Conservation (phyloP, 2,888 invertebrate genomes). For the Tuberolachnus salignus region DNA sequence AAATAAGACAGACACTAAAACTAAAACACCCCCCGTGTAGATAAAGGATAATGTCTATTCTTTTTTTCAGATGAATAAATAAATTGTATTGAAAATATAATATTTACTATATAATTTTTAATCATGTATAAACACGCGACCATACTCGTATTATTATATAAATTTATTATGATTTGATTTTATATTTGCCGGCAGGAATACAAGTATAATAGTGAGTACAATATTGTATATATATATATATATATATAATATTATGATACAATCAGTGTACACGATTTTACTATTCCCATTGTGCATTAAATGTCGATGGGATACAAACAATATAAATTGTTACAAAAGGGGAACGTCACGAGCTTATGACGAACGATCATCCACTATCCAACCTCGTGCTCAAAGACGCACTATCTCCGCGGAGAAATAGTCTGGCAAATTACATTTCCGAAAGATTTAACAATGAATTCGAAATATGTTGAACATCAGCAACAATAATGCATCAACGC, state of each 20-base stretch:
- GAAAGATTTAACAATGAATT: conserved; percentile 54
- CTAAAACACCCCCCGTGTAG: too few relatives aligned
- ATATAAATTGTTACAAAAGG: conserved; percentile 37
- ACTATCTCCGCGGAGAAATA: conserved; percentile 40
- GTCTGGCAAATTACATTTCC: conserved; percentile 55
- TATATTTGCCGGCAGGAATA: too few relatives aligned
- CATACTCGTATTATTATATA: too few relatives aligned
- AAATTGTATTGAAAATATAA: too few relatives aligned
- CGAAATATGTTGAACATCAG: conserved; percentile 44
- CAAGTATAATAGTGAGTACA: background rate
- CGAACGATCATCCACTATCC: conserved; percentile 36
- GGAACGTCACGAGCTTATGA: conserved; percentile 47
- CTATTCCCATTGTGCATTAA: conserved; percentile 16
- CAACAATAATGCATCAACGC: conserved; percentile 19
- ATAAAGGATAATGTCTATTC: too few relatives aligned
- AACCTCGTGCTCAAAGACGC: conserved; percentile 7
- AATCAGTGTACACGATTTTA: conserved; percentile 39
- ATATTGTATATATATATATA: background rate
- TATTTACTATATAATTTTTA: too few relatives aligned
- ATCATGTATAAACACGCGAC: too few relatives aligned
- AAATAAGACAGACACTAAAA: too few relatives aligned
- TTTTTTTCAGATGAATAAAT: too few relatives aligned
- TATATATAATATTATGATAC: conserved; percentile 1
- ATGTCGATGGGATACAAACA: conserved; percentile 31
- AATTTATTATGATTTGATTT: too few relatives aligned